Evolutionary conservation across 2,888 invertebrate species (phyloP), one percentile per base, ranked within the genome.

Genomic region (Nezara viridula): DNA sequence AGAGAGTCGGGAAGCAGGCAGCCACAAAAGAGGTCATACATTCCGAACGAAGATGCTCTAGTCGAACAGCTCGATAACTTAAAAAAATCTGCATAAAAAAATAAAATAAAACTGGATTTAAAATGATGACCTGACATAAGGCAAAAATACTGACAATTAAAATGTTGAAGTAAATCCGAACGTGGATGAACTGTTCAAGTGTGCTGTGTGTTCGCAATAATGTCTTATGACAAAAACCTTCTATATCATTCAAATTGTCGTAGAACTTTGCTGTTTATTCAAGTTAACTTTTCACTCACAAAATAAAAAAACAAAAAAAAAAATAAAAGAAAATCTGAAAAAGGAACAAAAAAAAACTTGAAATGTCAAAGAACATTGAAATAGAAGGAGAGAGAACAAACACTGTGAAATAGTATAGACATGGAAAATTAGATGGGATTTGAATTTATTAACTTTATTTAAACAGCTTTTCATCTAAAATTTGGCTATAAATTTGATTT

Each of bases 21-120:
- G 85, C 90, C 95, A 92, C 94, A 95, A 91, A 95, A 95, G 92
- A 94, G 95, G 89, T 91, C 91, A 40, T 95, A 95, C 92, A 94
- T 95, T 86, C 94, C 95, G 2, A 94, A 94, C 90, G 95, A 95
- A 92, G 94, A 95, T 89, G 95, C 94, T 91, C 93, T 95, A 89
- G 95, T 95, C 9, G 93, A 94, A 81, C 95, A 96, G 92, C 94
- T 96, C 88, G 94, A 95, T 91, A 95, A 95, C 89, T 93, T 96
- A 89, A 95, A 95, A 92, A 95, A 95, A 52, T 81, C 88, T 27
- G 88, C 81, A 81, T 88, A 88, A 88, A 81, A 49, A 49, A 21
- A 44, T 37, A 40, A 32, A 85, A 44, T 19, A 85, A 40, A 24
- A 66, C 27, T 40, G 27, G 44, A 88, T 44, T 27, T 88, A 37